These are phyloP conservation scores for Spea bombifrons DNA, from an alignment of 2,113 vertebrate genomes.

Conservation along the genomic window DNA sequence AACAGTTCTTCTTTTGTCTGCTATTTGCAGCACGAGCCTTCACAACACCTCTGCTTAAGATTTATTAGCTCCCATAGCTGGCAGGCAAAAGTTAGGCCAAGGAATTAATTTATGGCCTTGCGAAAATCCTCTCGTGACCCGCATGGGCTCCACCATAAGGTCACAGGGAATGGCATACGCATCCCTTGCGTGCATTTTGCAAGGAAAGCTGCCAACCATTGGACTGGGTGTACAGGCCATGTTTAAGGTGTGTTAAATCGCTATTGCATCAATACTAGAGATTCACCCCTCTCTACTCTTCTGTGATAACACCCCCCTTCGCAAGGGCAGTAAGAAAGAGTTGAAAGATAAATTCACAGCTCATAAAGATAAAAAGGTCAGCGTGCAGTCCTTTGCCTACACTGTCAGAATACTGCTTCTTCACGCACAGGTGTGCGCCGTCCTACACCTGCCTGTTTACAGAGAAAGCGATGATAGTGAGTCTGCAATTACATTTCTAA, in stretches of 20 bases:
- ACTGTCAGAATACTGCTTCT: conserved; percentile 43
- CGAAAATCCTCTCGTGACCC: conserved; percentile 65
- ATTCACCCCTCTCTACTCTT: conserved; percentile 53
- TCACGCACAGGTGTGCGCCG: conserved; percentile 52
- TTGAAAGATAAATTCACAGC: conserved; percentile 73
- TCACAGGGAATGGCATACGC: conserved; percentile 59
- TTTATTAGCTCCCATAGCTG: conserved; percentile 60
- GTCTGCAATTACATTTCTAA: neutral
- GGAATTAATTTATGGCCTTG: conserved; percentile 66
- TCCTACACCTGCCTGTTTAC: neutral
- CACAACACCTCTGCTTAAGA: conserved; percentile 48
- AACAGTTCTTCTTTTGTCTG: conserved; percentile 22
- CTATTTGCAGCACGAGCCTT: conserved; percentile 33
- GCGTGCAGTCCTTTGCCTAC: conserved; percentile 21
- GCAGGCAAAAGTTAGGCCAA: conserved; percentile 52
- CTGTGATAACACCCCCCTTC: conserved; percentile 52
- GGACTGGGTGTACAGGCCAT: conserved; percentile 54
- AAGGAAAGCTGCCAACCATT: conserved; percentile 54
- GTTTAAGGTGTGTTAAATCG: conserved; percentile 63
- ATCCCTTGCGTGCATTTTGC: conserved; percentile 51
- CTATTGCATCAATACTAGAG: conserved; percentile 52
- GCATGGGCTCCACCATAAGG: conserved; percentile 60
- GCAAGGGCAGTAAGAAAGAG: conserved; percentile 57
- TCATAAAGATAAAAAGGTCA: conserved; percentile 72
- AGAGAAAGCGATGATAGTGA: neutral